Evolutionary conservation across 2,797 vertebrate species (phyloP).

Genomic region (Chromis chromis): DNA sequence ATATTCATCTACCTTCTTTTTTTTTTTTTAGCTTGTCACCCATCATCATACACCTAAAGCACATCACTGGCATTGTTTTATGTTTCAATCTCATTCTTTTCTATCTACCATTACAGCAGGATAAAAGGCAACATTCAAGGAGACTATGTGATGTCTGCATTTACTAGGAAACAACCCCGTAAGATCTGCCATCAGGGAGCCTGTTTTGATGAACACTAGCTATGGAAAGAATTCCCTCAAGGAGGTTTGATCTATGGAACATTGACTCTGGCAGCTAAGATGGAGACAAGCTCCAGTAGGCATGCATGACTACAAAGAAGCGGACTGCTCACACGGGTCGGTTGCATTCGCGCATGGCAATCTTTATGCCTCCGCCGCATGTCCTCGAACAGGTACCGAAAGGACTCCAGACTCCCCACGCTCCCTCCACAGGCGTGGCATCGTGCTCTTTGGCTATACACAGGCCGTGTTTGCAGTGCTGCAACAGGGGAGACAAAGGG

Average conservation of each 20-base stretch:
- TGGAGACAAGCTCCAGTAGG: slow-evolving; percentile 69
- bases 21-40: background rate
- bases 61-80: background rate
- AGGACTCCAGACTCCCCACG: slow-evolving; percentile 97
- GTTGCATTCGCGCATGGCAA: slow-evolving; percentile 94
- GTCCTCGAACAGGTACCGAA: slow-evolving; percentile 96
- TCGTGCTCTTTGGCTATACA: slow-evolving; percentile 94
- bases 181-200: slow-evolving; percentile 28
- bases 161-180: slow-evolving; percentile 36
- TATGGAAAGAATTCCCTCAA: slow-evolving; percentile 69
- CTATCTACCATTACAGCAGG: slow-evolving; percentile 13
- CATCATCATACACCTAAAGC: background rate
- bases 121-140: slow-evolving; percentile 37
- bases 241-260: slow-evolving; percentile 73
- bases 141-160: slow-evolving; percentile 19
- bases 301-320: slow-evolving; percentile 75
- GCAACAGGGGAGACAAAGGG: slow-evolving; percentile 19
- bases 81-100: slow-evolving; percentile 19
- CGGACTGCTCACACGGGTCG: slow-evolving; percentile 91
- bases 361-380: slow-evolving; percentile 96
- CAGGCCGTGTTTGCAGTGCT: slow-evolving; percentile 96
- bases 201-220: slow-evolving; percentile 57
- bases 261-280: slow-evolving; percentile 65
- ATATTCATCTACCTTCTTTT: background rate
- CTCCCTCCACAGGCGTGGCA: slow-evolving; percentile 86